Evolutionary conservation across 1,140 invertebrate genomes (phyloP).

Genomic region (Chrysopa pallens): DNA sequence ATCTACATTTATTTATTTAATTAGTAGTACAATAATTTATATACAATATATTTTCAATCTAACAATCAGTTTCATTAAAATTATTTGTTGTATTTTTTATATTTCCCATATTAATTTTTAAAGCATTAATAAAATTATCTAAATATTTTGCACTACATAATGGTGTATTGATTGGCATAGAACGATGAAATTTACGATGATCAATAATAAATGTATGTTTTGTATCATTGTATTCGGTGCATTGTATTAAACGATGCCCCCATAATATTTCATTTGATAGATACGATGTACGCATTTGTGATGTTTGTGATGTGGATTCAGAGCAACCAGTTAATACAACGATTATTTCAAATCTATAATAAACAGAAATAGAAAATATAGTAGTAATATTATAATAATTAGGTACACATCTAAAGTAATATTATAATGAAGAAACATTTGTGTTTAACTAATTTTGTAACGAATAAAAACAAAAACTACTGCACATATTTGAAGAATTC

Average conservation of each 20-base stretch:
- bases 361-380: no score
- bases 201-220: slow-evolving; percentile 11
- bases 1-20: no score
- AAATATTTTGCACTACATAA: slow-evolving; percentile 75
- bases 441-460: no score
- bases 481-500: no score
- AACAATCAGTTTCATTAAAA: no score
- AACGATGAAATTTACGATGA: slow-evolving; percentile 73
- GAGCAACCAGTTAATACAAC: slow-evolving; percentile 68
- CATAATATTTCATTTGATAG: slow-evolving; percentile 68
- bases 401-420: no score
- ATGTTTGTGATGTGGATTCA: slow-evolving; percentile 55
- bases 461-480: no score
- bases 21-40: no score
- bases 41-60: no score
- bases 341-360: slow-evolving; percentile 73
- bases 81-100: no score
- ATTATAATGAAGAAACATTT: no score
- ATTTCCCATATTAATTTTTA: slow-evolving; percentile 32
- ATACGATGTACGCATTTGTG: slow-evolving; percentile 60
- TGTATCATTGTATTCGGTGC: slow-evolving; percentile 9
- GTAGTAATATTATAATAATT: no score
- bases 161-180: slow-evolving; percentile 78
- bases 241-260: slow-evolving; percentile 56
- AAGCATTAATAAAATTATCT: slow-evolving; percentile 19